Evolutionary conservation across 2,888 invertebrate genomes (phyloP).

Genomic region (Diaprepes abbreviatus): DNA sequence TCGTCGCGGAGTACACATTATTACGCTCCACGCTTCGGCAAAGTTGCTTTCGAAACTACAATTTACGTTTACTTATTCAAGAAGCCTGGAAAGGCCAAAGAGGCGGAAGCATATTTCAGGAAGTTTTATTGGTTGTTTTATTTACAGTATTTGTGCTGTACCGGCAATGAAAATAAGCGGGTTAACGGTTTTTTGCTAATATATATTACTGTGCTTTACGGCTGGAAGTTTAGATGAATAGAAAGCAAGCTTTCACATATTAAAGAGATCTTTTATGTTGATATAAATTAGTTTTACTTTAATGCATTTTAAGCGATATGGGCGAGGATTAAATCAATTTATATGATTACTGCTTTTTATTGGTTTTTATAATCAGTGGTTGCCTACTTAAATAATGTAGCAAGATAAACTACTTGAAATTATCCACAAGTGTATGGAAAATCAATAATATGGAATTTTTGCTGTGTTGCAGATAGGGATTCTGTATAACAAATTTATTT

Average conservation of each 20-base stretch:
- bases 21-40: constrained; percentile 35
- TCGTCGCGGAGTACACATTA: constrained; percentile 34
- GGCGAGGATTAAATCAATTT: too few species aligned
- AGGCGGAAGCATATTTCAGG: constrained; percentile 36
- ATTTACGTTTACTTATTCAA: constrained; percentile 45
- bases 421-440: too few species aligned
- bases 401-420: too few species aligned
- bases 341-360: too few species aligned
- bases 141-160: constrained; percentile 26
- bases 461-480: too few species aligned
- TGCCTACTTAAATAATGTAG: too few species aligned
- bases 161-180: constrained; percentile 23
- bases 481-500: too few species aligned
- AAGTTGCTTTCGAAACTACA: constrained; percentile 42
- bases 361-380: too few species aligned
- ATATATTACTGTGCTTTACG: constrained; percentile 3
- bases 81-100: constrained; percentile 34
- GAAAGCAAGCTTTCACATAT: neutral
- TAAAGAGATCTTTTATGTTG: neutral
- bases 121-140: constrained; percentile 41
- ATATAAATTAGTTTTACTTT: neutral
- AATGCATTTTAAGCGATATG: neutral
- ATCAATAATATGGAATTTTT: too few species aligned
- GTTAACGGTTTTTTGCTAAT: constrained; percentile 19
- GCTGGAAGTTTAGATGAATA: neutral